Evolutionary conservation across 2,888 invertebrate species (phyloP).

Genomic region (Cerceris rybyensis): DNA sequence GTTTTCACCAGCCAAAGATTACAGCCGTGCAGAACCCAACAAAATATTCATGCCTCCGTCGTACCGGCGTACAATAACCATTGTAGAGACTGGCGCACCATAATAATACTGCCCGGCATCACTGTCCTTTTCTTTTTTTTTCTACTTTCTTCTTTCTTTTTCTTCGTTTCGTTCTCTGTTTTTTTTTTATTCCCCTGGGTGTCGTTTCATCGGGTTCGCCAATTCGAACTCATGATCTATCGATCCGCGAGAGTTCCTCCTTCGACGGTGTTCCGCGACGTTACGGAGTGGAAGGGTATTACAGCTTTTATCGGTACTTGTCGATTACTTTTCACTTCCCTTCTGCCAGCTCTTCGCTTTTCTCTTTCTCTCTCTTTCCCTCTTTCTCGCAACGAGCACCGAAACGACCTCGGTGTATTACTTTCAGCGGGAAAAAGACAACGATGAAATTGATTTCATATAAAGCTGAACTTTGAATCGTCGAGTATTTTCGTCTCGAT

Average conservation of each 20-base stretch:
- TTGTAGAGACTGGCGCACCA: constrained; percentile 57
- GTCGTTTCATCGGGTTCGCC: constrained; percentile 61
- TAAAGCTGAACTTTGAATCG: not conserved
- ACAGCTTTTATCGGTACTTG: constrained; percentile 54
- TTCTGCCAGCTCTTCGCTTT: no score
- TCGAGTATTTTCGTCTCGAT: not conserved
- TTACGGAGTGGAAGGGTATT: constrained; percentile 46
- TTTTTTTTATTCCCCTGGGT: constrained; percentile 47
- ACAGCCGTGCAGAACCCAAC: constrained; percentile 49
- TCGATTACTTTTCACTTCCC: constrained; percentile 46
- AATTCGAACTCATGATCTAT: constrained; percentile 60
- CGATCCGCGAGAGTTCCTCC: constrained; percentile 39
- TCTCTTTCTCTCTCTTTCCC: no score
- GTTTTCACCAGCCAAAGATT: constrained; percentile 56
- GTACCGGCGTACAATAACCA: constrained; percentile 60
- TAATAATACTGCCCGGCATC: constrained; percentile 61
- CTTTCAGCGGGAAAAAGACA: constrained; percentile 20
- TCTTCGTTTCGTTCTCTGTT: not conserved
- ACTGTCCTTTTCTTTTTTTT: constrained; percentile 48
- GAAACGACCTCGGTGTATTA: constrained; percentile 20
- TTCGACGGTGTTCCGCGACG: constrained; percentile 13
- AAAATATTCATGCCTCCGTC: constrained; percentile 66
- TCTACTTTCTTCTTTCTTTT: no score
- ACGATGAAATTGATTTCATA: constrained; percentile 26
- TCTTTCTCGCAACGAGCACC: no score